These are phyloP conservation scores for Suillia variegata DNA, from an alignment of 2,888 invertebrate genomes.

Conservation along the genomic window DNA sequence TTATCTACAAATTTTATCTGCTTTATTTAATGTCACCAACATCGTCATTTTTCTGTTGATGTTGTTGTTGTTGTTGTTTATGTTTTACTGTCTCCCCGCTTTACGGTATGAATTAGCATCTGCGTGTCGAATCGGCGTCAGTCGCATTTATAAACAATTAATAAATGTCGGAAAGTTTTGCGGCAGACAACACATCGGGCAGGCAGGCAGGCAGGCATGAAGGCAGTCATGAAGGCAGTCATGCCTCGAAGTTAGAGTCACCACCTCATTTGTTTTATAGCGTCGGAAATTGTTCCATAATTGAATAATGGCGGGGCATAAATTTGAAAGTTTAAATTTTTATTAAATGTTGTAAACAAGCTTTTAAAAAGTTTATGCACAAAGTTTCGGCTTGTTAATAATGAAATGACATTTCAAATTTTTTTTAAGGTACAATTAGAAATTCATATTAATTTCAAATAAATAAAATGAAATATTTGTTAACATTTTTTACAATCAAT, in stretches of 20 bases:
- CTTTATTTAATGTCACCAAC: background rate
- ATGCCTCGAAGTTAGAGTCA: background rate
- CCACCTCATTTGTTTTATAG: background rate
- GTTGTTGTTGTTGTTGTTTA: no score
- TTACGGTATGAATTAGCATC: constrained; percentile 36
- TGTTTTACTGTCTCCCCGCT: background rate
- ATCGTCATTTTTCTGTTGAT: background rate
- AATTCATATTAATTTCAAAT: no score
- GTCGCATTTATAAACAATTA: constrained; percentile 40
- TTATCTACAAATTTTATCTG: background rate
- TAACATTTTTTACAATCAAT: no score
- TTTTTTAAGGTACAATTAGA: no score
- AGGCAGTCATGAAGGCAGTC: background rate
- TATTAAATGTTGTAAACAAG: background rate
- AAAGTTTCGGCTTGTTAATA: no score
- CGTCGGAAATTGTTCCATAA: background rate
- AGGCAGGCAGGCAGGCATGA: background rate
- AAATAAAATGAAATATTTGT: no score
- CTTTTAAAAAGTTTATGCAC: no score
- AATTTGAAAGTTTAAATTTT: no score
- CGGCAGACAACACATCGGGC: background rate
- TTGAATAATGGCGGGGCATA: background rate
- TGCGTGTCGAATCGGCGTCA: constrained; percentile 40
- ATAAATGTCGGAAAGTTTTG: constrained; percentile 47
- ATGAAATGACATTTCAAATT: no score